Percentiles rank a stretch among this genome's conserved stretches.
Conservation (phyloP, 2,797 vertebrate species). For the Botia almorhae region DNA sequence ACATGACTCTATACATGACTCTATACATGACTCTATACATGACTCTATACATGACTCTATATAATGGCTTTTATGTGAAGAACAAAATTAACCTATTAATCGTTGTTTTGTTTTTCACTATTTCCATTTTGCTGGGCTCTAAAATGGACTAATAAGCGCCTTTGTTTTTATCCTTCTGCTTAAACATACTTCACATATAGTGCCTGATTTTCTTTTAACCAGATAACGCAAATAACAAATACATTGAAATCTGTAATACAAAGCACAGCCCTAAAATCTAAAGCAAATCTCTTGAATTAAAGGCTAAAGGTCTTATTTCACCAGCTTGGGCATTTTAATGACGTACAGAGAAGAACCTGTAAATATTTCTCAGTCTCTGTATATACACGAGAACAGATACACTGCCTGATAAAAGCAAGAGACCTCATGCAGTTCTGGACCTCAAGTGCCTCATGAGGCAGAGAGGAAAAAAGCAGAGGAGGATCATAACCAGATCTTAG, state of each 20-base stretch:
- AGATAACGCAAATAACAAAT: not conserved
- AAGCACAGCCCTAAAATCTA: constrained; percentile 1
- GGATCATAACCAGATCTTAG: constrained; percentile 77
- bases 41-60: too few relatives aligned
- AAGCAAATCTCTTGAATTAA: constrained; percentile 18
- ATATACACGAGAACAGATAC: not conserved
- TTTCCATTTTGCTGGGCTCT: not conserved
- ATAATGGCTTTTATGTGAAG: too few relatives aligned
- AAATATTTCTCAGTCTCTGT: constrained; percentile 16
- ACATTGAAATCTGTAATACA: not conserved
- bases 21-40: too few relatives aligned
- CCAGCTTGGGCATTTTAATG: constrained; percentile 14
- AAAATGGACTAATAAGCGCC: not conserved
- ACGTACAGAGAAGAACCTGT: constrained; percentile 11
- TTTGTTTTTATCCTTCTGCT: not conserved
- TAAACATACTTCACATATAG: not conserved
- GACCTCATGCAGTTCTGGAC: constrained; percentile 34
- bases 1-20: too few relatives aligned
- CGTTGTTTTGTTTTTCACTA: too few relatives aligned
- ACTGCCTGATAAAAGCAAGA: constrained; percentile 17
- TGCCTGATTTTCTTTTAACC: not conserved
- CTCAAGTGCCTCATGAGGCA: constrained; percentile 76
- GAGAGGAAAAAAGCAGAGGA: constrained; percentile 43
- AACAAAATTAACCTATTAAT: too few relatives aligned
- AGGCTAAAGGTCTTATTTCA: constrained; percentile 20